Evolutionary conservation across 2,113 vertebrate species (phyloP).

Genomic region (Emydura subglobosa): DNA sequence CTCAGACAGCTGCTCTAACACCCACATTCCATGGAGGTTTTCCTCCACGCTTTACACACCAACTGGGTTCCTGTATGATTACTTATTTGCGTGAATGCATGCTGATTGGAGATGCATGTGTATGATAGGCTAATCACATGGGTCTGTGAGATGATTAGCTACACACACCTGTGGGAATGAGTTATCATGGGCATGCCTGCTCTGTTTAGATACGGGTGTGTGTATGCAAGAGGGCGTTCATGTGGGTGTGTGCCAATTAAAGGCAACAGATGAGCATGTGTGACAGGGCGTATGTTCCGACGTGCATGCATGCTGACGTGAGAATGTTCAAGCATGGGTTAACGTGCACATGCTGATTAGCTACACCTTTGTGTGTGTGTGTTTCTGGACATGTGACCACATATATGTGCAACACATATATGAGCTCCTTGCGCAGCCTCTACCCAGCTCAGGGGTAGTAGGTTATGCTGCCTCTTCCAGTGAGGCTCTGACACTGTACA

Average conservation of each 20-base stretch:
- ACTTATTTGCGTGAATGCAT: background rate
- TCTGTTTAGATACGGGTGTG: background rate
- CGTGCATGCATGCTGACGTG: background rate
- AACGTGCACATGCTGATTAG: background rate
- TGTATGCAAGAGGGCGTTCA: background rate
- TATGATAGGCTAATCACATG: background rate
- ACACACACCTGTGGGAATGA: accelerated
- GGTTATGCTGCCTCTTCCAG: background rate
- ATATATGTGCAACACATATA: background rate
- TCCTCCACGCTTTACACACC: background rate
- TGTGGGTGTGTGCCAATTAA: background rate
- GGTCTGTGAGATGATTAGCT: background rate
- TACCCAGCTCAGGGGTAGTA: background rate
- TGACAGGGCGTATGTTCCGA: background rate
- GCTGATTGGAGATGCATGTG: background rate
- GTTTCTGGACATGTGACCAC: background rate
- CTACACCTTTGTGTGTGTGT: background rate
- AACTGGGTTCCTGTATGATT: background rate
- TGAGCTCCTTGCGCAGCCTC: background rate
- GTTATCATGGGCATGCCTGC: background rate
- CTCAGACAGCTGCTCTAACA: background rate
- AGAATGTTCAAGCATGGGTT: background rate
- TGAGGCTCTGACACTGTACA: background rate
- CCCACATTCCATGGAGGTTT: background rate
- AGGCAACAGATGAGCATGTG: background rate